A percentile compares a stretch with the other conserved stretches of the same genome.
Conservation (phyloP, 2,888 invertebrate genomes). For the Acleris laterana region DNA sequence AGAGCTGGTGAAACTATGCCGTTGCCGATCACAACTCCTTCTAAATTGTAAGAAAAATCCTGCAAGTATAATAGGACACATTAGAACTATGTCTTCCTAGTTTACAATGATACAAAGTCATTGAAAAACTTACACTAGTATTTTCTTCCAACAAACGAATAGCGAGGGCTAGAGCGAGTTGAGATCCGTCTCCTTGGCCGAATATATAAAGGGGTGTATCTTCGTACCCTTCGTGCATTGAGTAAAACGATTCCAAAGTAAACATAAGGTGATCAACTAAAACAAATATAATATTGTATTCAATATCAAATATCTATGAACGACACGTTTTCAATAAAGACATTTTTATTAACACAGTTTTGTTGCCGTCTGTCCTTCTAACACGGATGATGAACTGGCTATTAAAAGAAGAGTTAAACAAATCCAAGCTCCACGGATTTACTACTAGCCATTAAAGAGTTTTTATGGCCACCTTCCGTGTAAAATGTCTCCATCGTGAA, state of each 20-base stretch:
- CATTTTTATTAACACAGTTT: too few relatives aligned
- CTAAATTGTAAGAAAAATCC: conserved; percentile 86
- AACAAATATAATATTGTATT: conserved; percentile 41
- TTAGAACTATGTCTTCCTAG: neutral
- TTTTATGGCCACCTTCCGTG: too few relatives aligned
- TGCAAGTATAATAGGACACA: conserved; percentile 47
- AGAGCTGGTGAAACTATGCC: conserved; percentile 91
- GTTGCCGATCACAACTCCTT: conserved; percentile 92
- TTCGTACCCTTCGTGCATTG: conserved; percentile 85
- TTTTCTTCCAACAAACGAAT: conserved; percentile 44
- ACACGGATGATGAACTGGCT: too few relatives aligned
- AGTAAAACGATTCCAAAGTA: conserved; percentile 87
- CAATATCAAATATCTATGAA: neutral
- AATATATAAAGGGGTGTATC: conserved; percentile 91
- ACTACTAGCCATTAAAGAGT: too few relatives aligned
- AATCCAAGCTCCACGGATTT: too few relatives aligned
- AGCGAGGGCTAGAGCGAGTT: conserved; percentile 92
- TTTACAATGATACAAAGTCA: neutral
- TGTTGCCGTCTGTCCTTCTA: too few relatives aligned
- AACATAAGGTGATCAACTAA: conserved; percentile 88
- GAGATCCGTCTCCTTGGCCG: conserved; percentile 95
- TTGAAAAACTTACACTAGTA: conserved; percentile 11
- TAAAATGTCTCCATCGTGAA: too few relatives aligned
- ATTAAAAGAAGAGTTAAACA: too few relatives aligned
- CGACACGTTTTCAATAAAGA: too few relatives aligned